Evolutionary conservation across 2,797 vertebrate genomes (phyloP).

Genomic region (Syngnathus rostellatus): DNA sequence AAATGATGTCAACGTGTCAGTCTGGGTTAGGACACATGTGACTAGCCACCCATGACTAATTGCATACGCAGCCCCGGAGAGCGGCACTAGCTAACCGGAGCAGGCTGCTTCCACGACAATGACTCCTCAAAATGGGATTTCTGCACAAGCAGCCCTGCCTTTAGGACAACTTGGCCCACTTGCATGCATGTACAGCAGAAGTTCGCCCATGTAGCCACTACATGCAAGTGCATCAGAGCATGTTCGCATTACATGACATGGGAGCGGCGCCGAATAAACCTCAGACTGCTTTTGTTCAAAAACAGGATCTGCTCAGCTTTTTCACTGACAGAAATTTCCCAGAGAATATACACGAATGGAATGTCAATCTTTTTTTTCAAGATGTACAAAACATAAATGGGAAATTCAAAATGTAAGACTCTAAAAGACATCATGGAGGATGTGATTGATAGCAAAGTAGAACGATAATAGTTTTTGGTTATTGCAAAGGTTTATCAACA

Average conservation of each 20-base stretch:
- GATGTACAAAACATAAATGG: not conserved
- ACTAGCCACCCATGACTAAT: constrained; percentile 52
- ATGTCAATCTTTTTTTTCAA: not conserved
- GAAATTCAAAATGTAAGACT: not conserved
- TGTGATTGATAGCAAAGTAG: not conserved
- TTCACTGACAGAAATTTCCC: not conserved
- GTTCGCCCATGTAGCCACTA: constrained; percentile 1
- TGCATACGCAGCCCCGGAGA: constrained; percentile 45
- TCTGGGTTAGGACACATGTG: constrained; percentile 52
- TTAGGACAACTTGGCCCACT: constrained; percentile 16
- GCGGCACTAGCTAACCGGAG: constrained; percentile 23
- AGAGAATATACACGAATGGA: not conserved
- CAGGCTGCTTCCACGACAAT: constrained; percentile 25
- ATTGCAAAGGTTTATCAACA: not conserved
- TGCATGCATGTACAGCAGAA: constrained; percentile 6
- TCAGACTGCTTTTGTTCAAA: not conserved
- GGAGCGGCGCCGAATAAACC: not conserved
- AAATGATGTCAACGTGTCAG: constrained; percentile 64
- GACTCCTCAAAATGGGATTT: constrained; percentile 21
- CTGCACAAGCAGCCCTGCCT: constrained; percentile 18
- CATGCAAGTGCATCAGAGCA: constrained; percentile 9
- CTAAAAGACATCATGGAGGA: not conserved
- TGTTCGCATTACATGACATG: not conserved
- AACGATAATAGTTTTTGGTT: too few species aligned
- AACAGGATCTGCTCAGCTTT: not conserved